Evolutionary conservation across 2,113 vertebrate species (phyloP).

Genomic region (Mormyrus lacerda): DNA sequence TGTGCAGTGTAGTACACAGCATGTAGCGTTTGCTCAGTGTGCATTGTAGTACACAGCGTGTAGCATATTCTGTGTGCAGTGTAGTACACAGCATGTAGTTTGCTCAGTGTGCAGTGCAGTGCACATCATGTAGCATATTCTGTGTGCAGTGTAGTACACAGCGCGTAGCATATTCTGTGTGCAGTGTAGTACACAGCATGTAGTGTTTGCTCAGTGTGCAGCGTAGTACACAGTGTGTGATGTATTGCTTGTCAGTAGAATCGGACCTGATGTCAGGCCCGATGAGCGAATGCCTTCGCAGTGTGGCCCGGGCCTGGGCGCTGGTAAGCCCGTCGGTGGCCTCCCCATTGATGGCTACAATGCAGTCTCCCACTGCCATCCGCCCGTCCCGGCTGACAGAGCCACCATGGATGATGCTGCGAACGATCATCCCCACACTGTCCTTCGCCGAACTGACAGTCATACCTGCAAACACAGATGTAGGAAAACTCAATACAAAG

Average conservation of each 20-base stretch:
- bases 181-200: neutral
- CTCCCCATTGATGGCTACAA: constrained; percentile 87
- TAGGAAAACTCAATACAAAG: neutral
- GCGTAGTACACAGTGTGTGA: neutral
- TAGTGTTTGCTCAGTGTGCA: neutral
- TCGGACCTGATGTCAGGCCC: constrained; percentile 85
- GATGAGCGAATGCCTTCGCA: constrained; percentile 86
- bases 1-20: neutral
- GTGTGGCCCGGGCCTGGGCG: constrained; percentile 84
- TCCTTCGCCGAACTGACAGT: constrained; percentile 88
- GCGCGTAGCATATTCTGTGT: neutral
- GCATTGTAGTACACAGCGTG: neutral
- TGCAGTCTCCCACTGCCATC: constrained; percentile 83
- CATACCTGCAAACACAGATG: constrained; percentile 68
- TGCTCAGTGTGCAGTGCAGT: too few species aligned
- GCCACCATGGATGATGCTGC: constrained; percentile 86
- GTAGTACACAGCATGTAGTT: too few species aligned
- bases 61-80: too few species aligned
- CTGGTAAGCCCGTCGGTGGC: constrained; percentile 74
- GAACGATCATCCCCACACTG: constrained; percentile 83
- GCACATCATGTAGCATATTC: neutral
- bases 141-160: neutral
- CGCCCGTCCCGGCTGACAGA: constrained; percentile 88
- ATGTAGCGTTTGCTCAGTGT: neutral
- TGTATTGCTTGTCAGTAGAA: neutral